Percentiles rank a stretch among this genome's conserved stretches.
Evolutionary conservation across 2,888 invertebrate genomes (phyloP).

Genomic region (Scaptomyza parva): DNA sequence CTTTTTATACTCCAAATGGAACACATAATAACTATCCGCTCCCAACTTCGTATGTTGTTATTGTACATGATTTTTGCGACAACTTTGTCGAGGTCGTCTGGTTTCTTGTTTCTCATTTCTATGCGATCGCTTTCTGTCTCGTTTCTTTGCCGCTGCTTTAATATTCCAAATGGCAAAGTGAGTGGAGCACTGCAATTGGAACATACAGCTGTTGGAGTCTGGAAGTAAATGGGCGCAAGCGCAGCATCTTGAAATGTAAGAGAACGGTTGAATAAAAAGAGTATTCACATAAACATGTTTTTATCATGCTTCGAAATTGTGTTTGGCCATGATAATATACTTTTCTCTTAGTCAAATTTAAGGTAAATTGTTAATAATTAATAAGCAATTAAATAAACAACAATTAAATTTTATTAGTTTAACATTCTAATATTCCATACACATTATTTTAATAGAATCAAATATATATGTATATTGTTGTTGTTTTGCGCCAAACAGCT

Average conservation of each 20-base stretch:
- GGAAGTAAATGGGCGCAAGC: conserved; percentile 32
- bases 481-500: conserved; percentile 2
- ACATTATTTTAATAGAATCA: no score
- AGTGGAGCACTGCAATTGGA: conserved; percentile 40
- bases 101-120: conserved; percentile 73
- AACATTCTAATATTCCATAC: no score
- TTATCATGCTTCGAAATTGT: not conserved
- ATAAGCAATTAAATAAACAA: no score
- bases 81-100: conserved; percentile 82
- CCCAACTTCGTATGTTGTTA: conserved; percentile 18
- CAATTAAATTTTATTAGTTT: no score
- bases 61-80: conserved; percentile 53
- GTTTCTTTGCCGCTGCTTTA: conserved; percentile 41
- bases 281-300: not conserved
- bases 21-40: conserved; percentile 6
- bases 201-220: conserved; percentile 40
- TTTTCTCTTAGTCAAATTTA: not conserved
- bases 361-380: not conserved
- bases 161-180: conserved; percentile 45
- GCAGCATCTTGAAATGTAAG: conserved; percentile 11
- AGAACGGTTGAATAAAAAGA: not conserved
- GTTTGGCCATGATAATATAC: not conserved
- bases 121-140: conserved; percentile 45
- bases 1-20: conserved; percentile 19
- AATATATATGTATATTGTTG: no score